Evolutionary conservation across 2,888 invertebrate species (phyloP).

Genomic region (Ophion costatus): DNA sequence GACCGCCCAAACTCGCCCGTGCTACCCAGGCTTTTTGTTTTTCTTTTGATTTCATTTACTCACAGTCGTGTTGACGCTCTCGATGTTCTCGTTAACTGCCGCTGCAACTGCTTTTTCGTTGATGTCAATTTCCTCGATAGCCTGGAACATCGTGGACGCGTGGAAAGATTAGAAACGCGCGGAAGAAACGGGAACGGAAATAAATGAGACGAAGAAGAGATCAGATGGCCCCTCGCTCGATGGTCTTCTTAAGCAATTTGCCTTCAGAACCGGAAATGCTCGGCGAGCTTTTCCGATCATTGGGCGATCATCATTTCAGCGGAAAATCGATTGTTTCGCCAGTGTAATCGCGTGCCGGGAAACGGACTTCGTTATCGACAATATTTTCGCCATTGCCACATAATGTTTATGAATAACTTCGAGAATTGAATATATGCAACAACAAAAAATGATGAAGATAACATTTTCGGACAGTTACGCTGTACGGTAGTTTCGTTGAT

Average conservation of each 20-base stretch:
- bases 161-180: neutral
- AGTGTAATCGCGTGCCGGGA: constrained; percentile 1
- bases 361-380: neutral
- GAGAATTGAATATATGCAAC: too few species aligned
- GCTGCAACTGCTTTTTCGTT: constrained; percentile 82
- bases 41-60: constrained; percentile 65
- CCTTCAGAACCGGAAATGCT: constrained; percentile 76
- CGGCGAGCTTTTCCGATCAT: constrained; percentile 73
- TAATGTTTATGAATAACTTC: too few species aligned
- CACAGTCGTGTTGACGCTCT: constrained; percentile 80
- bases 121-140: constrained; percentile 81
- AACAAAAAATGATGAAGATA: neutral
- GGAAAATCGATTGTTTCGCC: neutral
- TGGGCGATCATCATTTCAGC: constrained; percentile 81
- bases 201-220: constrained; percentile 33
- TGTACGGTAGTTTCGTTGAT: neutral
- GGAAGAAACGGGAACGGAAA: neutral
- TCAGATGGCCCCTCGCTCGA: constrained; percentile 83
- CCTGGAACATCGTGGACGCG: constrained; percentile 69
- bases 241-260: constrained; percentile 75
- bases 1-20: neutral
- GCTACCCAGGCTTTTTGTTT: neutral
- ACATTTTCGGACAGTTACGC: too few species aligned
- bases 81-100: constrained; percentile 80
- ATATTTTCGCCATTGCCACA: neutral